Conservation (phyloP, 2,888 invertebrate species). For the Lymantria monacha region DNA sequence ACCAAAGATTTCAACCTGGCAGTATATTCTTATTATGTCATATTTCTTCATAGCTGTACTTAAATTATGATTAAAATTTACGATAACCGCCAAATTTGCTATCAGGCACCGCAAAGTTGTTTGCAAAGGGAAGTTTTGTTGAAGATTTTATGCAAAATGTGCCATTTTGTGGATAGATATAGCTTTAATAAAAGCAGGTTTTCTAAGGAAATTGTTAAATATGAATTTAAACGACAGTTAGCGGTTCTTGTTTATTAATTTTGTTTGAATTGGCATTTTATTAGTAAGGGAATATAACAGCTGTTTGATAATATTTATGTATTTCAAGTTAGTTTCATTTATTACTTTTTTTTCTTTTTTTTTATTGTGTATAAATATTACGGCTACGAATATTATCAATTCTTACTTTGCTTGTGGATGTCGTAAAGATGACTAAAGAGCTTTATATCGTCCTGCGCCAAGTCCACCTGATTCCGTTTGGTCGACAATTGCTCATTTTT, state of each 20-base stretch:
- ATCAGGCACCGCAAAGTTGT: slow-evolving; percentile 40
- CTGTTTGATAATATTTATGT: too few species aligned
- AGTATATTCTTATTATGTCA: slow-evolving; percentile 36
- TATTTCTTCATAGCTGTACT: slow-evolving; percentile 51
- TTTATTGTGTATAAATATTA: too few species aligned
- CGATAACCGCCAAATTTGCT: slow-evolving; percentile 33
- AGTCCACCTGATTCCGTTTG: too few species aligned
- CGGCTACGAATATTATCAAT: too few species aligned
- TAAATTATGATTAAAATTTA: slow-evolving; percentile 68
- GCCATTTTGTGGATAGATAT: slow-evolving; percentile 27
- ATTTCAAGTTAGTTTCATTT: too few species aligned
- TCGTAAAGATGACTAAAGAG: too few species aligned
- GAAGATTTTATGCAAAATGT: slow-evolving; percentile 35
- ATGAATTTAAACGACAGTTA: slow-evolving; percentile 15
- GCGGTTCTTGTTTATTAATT: slow-evolving; percentile 12
- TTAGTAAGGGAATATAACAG: too few species aligned
- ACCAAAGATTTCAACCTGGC: slow-evolving; percentile 16
- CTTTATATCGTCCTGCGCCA: too few species aligned
- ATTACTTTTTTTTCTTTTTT: too few species aligned
- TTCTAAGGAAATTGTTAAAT: slow-evolving; percentile 8
- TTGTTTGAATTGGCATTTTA: neutral
- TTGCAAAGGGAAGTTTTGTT: slow-evolving; percentile 27
- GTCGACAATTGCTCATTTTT: too few species aligned
- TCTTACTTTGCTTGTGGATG: too few species aligned
- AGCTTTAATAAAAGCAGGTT: too few species aligned